A percentile compares a stretch with the other conserved stretches of the same genome.
Evolutionary conservation across 2,888 invertebrate genomes (phyloP).

Genomic region (Spilarctia lutea): DNA sequence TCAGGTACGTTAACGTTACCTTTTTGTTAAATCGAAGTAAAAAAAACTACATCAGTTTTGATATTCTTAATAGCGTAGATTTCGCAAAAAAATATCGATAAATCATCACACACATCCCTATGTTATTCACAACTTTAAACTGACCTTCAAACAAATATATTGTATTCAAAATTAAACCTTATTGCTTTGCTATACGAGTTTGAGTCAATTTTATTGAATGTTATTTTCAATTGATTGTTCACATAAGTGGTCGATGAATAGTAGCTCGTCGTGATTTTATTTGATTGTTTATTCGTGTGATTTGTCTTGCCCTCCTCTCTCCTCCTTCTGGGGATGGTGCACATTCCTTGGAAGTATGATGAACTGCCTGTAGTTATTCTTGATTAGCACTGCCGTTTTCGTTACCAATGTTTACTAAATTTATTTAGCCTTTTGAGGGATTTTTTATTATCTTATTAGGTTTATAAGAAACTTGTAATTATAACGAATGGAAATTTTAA

Average conservation of each 20-base stretch:
- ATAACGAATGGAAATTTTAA: background rate
- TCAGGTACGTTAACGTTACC: background rate
- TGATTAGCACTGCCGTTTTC: conserved; percentile 2
- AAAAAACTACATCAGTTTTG: too few relatives aligned
- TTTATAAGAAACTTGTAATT: background rate
- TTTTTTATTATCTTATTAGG: background rate
- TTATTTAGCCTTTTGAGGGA: background rate
- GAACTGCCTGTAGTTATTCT: conserved; percentile 16
- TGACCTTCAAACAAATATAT: background rate
- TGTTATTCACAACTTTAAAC: conserved; percentile 22
- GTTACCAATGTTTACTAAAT: background rate
- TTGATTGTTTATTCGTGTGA: conserved; percentile 80
- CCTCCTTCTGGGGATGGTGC: conserved; percentile 20
- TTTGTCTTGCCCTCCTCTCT: conserved; percentile 55
- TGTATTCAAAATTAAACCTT: conserved; percentile 25
- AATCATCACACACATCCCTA: conserved; percentile 39
- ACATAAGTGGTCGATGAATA: conserved; percentile 76
- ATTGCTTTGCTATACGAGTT: background rate
- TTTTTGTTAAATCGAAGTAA: too few relatives aligned
- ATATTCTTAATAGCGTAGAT: conserved; percentile 4
- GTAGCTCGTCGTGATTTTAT: conserved; percentile 73
- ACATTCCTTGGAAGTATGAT: conserved; percentile 31
- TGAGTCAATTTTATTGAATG: background rate
- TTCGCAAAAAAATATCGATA: conserved; percentile 45
- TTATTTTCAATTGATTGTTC: conserved; percentile 43